phyloP scores from a whole-genome alignment of 2,888 invertebrate genomes.

The Stenchaetothrips biformis region DNA sequence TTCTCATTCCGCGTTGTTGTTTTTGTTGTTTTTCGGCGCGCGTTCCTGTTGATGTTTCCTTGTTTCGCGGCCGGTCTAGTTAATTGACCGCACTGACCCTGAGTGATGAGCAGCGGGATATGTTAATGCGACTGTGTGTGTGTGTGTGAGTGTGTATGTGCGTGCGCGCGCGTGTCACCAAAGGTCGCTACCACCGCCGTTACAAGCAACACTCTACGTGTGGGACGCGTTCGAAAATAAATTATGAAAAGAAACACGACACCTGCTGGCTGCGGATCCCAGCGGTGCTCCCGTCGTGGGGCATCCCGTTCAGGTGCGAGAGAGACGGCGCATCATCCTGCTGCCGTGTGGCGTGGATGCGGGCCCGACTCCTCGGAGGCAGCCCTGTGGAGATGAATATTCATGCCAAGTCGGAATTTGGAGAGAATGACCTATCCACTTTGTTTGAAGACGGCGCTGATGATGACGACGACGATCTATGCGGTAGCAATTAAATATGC shows the following conservation, averaged over 20 bases:
- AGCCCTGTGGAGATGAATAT: neutral
- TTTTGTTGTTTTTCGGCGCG: neutral
- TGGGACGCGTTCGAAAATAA: no score
- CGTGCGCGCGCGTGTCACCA: no score
- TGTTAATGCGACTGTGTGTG: neutral
- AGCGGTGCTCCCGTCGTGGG: no score
- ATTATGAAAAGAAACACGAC: no score
- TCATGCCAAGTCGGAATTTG: neutral
- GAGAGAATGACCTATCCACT: neutral
- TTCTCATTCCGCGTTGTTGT: neutral
- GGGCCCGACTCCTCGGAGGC: no score
- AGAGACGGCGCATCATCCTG: no score
- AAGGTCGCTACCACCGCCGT: no score
- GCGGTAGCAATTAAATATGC: conserved; percentile 9
- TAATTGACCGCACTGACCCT: neutral
- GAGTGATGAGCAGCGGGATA: neutral
- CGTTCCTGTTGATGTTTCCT: neutral
- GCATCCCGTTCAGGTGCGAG: no score
- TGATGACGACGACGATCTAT: neutral
- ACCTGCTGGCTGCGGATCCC: neutral
- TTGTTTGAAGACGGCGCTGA: neutral
- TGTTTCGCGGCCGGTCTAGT: neutral
- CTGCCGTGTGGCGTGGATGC: no score
- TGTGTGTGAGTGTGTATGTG: no score
- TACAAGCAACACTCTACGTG: no score